These are phyloP conservation scores for Aix galericulata DNA, from an alignment of 2,113 vertebrate species.

Conservation along the genomic window DNA sequence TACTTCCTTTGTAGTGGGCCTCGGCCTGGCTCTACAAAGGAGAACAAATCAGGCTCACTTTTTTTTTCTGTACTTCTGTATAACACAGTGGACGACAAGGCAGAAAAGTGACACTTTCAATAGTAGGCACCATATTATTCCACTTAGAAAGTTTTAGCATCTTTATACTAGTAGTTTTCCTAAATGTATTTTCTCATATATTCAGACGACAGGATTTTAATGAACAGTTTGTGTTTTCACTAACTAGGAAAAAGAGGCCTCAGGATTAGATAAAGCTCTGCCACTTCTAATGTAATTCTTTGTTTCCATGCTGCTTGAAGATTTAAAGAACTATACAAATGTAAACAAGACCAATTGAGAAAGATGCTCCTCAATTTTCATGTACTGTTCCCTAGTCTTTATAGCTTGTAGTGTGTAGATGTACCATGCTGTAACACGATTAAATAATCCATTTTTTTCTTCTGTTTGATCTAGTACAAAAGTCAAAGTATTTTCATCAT, in stretches of 20 bases:
- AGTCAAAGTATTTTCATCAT: neutral
- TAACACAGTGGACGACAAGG: constrained; percentile 68
- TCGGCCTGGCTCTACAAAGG: constrained; percentile 97
- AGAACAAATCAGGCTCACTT: constrained; percentile 92
- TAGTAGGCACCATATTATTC: constrained; percentile 73
- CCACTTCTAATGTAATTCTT: neutral
- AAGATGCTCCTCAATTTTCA: neutral
- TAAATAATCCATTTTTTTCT: constrained; percentile 3
- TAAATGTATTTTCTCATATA: neutral
- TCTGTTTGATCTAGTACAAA: neutral
- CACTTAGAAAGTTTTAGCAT: neutral
- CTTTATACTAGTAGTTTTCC: neutral
- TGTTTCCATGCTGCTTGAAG: neutral
- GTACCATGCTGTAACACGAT: neutral
- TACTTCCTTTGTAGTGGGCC: constrained; percentile 98
- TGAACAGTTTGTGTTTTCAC: neutral
- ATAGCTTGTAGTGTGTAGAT: neutral
- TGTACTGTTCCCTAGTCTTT: neutral
- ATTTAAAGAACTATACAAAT: constrained; percentile 6
- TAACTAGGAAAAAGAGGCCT: neutral
- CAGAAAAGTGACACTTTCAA: constrained; percentile 77
- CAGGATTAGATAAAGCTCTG: neutral
- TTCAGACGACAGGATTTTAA: neutral
- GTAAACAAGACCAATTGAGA: neutral
- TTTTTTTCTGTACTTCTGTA: constrained; percentile 67